Conservation (phyloP, 2,888 invertebrate species). For the Caenorhabditis macrosperma region DNA sequence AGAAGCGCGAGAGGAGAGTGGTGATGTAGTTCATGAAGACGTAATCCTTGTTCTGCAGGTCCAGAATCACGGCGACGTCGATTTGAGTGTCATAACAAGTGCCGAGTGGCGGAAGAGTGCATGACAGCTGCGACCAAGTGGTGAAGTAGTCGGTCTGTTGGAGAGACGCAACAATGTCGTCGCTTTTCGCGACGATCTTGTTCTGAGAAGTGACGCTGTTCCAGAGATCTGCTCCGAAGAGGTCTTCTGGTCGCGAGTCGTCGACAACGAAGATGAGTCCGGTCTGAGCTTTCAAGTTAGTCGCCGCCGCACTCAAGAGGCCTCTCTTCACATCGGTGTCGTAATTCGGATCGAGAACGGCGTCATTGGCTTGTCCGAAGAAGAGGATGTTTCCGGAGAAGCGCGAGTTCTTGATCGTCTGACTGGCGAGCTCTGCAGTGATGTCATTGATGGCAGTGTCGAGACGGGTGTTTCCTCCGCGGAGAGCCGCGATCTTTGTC, state of each 20-base stretch:
- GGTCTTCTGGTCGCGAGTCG: slow-evolving; percentile 19
- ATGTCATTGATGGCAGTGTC: slow-evolving; percentile 32
- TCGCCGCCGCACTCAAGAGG: slow-evolving; percentile 1
- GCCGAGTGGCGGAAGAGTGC: slow-evolving; percentile 33
- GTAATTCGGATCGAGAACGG: slow-evolving; percentile 32
- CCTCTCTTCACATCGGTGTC: background rate
- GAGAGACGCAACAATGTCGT: slow-evolving; percentile 2
- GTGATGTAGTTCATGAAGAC: slow-evolving; percentile 50
- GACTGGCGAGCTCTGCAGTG: slow-evolving; percentile 12
- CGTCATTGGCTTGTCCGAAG: slow-evolving; percentile 55
- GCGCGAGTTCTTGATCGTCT: slow-evolving; percentile 22
- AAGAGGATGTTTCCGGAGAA: slow-evolving; percentile 46
- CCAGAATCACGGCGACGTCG: slow-evolving; percentile 47
- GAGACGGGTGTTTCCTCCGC: slow-evolving; percentile 36
- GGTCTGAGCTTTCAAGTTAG: slow-evolving; percentile 21
- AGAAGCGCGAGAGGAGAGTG: slow-evolving; percentile 32
- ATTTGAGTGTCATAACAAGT: slow-evolving; percentile 48
- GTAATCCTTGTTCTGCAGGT: slow-evolving; percentile 41
- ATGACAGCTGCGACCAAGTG: slow-evolving; percentile 42
- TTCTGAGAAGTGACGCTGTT: slow-evolving; percentile 23
- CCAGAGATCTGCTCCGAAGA: slow-evolving; percentile 55
- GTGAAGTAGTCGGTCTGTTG: slow-evolving; percentile 25
- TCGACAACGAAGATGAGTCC: slow-evolving; percentile 55
- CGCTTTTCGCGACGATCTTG: slow-evolving; percentile 7
- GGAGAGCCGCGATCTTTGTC: background rate